Evolutionary conservation across 2,797 vertebrate genomes (phyloP), one percentile per base, ranked within the genome.

Genomic region (Myotis vivesi): DNA sequence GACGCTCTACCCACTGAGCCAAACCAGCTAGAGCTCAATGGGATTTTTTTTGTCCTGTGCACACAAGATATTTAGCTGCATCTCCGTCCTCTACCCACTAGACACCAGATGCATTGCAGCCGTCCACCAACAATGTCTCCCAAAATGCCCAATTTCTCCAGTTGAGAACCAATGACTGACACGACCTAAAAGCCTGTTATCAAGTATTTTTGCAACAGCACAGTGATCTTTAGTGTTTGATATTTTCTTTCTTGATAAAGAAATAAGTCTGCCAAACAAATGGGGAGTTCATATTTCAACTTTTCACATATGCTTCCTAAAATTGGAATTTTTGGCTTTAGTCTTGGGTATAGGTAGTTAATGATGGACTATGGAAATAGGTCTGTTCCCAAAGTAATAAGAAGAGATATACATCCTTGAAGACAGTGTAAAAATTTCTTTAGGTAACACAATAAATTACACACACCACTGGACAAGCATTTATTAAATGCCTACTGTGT

Each of bases 401-500:
- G 30, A 90, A 25, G 8, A 77, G 23, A 53, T 9, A 62, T 4
- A 71, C 5, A 53, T 46, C 15, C 16, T 64, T 86, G 53, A 77
- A 92, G 91, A 66, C 0, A 69, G 28, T 53, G 72, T 81, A 55
- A 94, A 90, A 68, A 33, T 62, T 86, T 77, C 64, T 87, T 9
- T 69, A 88, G 86, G 25, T 62, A 87, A 91, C 19, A 87, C 11
- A n/a, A 92, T 69, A 85, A 97, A 96, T 80, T 94, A 95, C 38
- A 68, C 95, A 96, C 95, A 97, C 90, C 89, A 75, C 75, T 84
- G 11, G 36, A 97, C 66, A 95, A 96, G 55, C 94, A 95, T 97
- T 97, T 97, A 97, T 97, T 97, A 97, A 97, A 95, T 3, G 9
- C 94, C 96, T 94, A 97, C 89, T 84, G 72, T 95, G 95, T 96